phyloP scores from a whole-genome alignment of 2,888 invertebrate species.

The Rhagonycha fulva region DNA sequence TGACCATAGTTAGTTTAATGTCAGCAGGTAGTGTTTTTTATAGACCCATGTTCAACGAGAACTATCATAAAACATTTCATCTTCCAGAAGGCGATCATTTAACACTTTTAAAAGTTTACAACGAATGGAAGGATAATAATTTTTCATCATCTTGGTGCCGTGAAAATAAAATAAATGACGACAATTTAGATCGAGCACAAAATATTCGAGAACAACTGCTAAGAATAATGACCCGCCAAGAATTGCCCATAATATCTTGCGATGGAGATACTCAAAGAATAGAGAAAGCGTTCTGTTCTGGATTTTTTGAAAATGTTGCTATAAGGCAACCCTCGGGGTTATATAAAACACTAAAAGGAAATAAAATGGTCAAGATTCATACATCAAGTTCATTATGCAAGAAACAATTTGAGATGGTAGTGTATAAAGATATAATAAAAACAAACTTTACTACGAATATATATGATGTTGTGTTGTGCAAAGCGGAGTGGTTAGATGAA shows the following conservation, averaged over 20 bases:
- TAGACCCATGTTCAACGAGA: constrained; percentile 89
- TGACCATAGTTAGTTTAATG: constrained; percentile 98
- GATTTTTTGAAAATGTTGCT: constrained; percentile 98
- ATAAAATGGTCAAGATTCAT: constrained; percentile 98
- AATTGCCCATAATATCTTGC: constrained; percentile 94
- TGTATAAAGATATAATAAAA: constrained; percentile 97
- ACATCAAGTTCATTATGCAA: constrained; percentile 98
- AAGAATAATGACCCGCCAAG: constrained; percentile 97
- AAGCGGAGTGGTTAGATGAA: no score
- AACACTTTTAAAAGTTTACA: constrained; percentile 94
- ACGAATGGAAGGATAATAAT: constrained; percentile 99
- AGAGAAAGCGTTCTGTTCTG: constrained; percentile 97
- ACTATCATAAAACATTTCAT: constrained; percentile 99
- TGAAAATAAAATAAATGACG: constrained; percentile 99
- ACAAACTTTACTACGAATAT: constrained; percentile 65
- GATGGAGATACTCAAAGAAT: constrained; percentile 93
- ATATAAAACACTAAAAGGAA: constrained; percentile 95
- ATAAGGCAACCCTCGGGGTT: constrained; percentile 99
- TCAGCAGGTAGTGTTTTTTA: constrained; percentile 99
- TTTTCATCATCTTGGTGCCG: constrained; percentile 99
- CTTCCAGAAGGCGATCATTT: constrained; percentile 98
- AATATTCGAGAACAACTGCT: constrained; percentile 83
- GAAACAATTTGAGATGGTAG: constrained; percentile 98
- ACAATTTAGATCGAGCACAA: constrained; percentile 74
- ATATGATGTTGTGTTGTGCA: no score